Percentiles rank a stretch among this genome's conserved stretches.
Conservation (phyloP, 2,888 invertebrate genomes). For the Halictus ligatus region DNA sequence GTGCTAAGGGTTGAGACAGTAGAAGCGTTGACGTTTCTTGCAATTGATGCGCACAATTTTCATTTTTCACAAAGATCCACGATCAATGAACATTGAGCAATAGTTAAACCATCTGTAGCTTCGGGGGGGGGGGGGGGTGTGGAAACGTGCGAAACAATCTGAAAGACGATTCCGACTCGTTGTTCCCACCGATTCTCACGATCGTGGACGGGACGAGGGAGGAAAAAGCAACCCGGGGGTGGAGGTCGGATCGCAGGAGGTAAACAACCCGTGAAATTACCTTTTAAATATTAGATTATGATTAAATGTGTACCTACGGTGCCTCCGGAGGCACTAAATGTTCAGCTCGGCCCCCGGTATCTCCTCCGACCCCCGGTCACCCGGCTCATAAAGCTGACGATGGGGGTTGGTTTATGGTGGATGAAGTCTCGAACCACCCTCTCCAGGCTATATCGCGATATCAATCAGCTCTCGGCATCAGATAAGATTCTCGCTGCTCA, state of each 20-base stretch:
- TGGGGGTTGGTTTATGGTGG: conserved; percentile 73
- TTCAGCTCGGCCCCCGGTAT: conserved; percentile 70
- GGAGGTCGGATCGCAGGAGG: conserved; percentile 75
- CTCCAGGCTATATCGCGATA: conserved; percentile 76
- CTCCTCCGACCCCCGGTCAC: conserved; percentile 47
- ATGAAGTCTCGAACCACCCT: conserved; percentile 70
- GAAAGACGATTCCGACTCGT: conserved; percentile 42
- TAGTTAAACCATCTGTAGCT: background rate
- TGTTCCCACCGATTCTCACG: conserved; percentile 68
- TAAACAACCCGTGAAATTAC: conserved; percentile 85
- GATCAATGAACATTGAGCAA: background rate
- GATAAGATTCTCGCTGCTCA: conserved; percentile 80
- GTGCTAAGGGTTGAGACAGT: too few species aligned
- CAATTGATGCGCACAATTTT: too few species aligned
- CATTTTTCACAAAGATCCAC: background rate
- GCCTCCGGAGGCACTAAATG: conserved; percentile 80
- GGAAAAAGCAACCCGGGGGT: conserved; percentile 51
- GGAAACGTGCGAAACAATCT: conserved; percentile 21
- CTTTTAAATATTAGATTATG: conserved; percentile 85
- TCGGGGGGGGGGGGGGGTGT: background rate
- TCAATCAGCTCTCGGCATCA: conserved; percentile 82
- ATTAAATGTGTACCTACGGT: conserved; percentile 83
- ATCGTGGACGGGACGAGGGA: conserved; percentile 50
- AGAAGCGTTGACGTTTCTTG: too few species aligned
- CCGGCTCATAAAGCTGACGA: conserved; percentile 74